A percentile compares a stretch with the other conserved stretches of the same genome.
Evolutionary conservation across 2,113 vertebrate species (phyloP).

Genomic region (Emydura subglobosa): DNA sequence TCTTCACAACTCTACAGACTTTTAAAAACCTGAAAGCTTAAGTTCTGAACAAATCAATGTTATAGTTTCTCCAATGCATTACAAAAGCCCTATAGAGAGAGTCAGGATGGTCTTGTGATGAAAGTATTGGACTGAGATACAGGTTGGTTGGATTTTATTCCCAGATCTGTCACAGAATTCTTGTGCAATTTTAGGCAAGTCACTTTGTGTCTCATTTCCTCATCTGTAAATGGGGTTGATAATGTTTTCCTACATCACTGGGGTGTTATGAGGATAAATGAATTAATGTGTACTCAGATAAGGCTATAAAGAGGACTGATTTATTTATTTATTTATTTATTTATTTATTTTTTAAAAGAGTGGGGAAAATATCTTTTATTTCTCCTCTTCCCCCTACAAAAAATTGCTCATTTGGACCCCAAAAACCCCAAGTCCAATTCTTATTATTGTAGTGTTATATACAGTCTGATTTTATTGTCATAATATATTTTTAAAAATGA

Average conservation of each 20-base stretch:
- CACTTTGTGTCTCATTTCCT: neutral
- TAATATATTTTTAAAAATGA: neutral
- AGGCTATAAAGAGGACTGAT: neutral
- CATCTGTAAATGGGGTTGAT: neutral
- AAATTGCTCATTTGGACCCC: neutral
- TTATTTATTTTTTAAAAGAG: neutral
- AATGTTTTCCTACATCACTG: neutral
- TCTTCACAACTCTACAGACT: no score
- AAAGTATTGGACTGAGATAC: neutral
- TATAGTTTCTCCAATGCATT: neutral
- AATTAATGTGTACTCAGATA: constrained; percentile 14
- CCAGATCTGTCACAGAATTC: neutral
- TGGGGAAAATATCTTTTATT: neutral
- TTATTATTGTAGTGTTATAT: neutral
- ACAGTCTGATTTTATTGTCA: neutral
- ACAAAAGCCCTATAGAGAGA: accelerated
- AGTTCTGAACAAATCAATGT: neutral
- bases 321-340: neutral
- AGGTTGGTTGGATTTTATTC: constrained; percentile 8
- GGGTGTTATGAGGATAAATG: neutral
- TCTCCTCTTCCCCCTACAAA: neutral
- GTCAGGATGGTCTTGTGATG: accelerated
- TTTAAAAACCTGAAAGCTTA: neutral
- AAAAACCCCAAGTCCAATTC: neutral
- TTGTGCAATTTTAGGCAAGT: neutral